Evolutionary conservation across 2,888 invertebrate species (phyloP), one percentile per base, ranked within the genome.

Genomic region (Pseudoips prasinana): DNA sequence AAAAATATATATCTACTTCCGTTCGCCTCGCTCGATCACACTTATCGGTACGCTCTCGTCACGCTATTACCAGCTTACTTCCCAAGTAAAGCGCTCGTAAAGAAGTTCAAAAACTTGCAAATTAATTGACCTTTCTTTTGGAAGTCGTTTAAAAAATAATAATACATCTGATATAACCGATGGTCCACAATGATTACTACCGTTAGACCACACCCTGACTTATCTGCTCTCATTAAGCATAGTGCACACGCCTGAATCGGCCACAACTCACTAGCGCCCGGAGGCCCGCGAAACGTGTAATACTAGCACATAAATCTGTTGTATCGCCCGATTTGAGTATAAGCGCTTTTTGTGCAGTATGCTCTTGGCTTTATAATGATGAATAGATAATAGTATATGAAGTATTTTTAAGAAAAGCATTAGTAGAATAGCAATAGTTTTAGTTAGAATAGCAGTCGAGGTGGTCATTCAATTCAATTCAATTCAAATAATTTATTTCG

Each of bases 201-300:
- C 64, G 69, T 51, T 63, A 58, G 22, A 33, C 49, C 63, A 55
- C 64, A 55, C 56, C 63, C 54, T 54, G 45, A 52, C 41, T 45
- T 60, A 58, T 60, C 54, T 58, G 45, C 55, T 61, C 53, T 58
- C 55, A 62, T 66, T 63, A 64, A 53, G 65, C 69, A 69, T 71
- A 71, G 67, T 47, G 67, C 67, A 73, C 69, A 63, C 41, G 41
- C 26, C 28, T 47, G 52, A 38, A 45, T 46, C 45, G 38, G 27
- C 36, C 42, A 53, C 56, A 64, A 58, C 51, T 40, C 51, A 71
- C 56, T 47, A 48, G 34, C 52, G 72, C 73, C 70, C 49, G 51
- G 50, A 54, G 69, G 69, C 67, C 53, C 45, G 53, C 47, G 49
- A 47, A 56, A 56, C 57, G 53, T 55, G 51, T 63, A 66, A 63